These are phyloP conservation scores for Hydrozoanthus gracilis DNA, from an alignment of 92 coral and sea anemone species.

Conservation along the genomic window DNA sequence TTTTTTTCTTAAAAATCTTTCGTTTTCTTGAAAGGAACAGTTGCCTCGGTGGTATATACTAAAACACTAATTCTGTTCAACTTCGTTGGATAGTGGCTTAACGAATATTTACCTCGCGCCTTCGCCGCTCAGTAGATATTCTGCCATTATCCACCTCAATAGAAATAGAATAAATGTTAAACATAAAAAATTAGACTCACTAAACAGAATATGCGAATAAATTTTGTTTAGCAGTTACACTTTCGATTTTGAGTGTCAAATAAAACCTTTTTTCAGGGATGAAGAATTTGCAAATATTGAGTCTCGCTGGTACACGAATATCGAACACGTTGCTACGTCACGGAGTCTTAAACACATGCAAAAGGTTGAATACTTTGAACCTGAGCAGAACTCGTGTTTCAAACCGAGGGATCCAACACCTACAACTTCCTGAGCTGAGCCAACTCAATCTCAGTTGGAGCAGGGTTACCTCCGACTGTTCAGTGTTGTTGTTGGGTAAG, in stretches of 20 bases:
- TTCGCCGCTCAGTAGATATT: too few species aligned
- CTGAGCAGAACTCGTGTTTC: conserved; percentile 88
- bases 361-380: conserved; percentile 67
- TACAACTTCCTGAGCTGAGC: conserved; percentile 67
- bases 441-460: conserved; percentile 94
- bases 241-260: conserved; percentile 44
- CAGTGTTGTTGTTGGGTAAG: conserved; percentile 75
- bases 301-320: conserved; percentile 86
- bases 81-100: too few species aligned
- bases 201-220: too few species aligned
- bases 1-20: too few species aligned
- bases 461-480: conserved; percentile 83
- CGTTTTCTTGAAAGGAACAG: too few species aligned
- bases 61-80: too few species aligned
- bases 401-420: conserved; percentile 70
- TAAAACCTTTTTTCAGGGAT: conserved; percentile 24
- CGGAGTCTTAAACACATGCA: conserved; percentile 73
- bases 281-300: conserved; percentile 73
- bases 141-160: too few species aligned
- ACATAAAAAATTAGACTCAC: too few species aligned
- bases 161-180: too few species aligned
- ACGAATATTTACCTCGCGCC: too few species aligned
- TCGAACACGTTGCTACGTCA: conserved; percentile 68
- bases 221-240: neutral
- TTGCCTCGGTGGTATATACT: too few species aligned